A percentile compares a stretch with the other conserved stretches of the same genome.
These are phyloP conservation scores for Leptopilina clavipes DNA, from an alignment of 1,140 invertebrate species.

Conservation along the genomic window DNA sequence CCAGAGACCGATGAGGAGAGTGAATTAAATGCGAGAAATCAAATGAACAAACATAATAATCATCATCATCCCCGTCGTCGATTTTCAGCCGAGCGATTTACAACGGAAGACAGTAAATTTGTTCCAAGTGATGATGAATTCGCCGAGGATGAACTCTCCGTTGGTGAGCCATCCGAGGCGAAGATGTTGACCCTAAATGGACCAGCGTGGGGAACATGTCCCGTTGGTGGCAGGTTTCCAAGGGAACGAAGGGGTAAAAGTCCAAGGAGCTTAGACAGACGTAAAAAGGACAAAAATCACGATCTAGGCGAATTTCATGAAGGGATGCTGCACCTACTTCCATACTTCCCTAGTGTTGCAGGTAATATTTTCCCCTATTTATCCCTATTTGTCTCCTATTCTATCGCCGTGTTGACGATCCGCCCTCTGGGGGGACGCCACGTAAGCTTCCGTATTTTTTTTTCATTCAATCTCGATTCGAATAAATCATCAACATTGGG, in stretches of 20 bases:
- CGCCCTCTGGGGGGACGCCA: too few relatives aligned
- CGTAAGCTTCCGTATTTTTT: too few relatives aligned
- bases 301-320: constrained; percentile 78
- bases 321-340: constrained; percentile 78
- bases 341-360: constrained; percentile 74
- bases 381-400: too few relatives aligned
- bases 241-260: constrained; percentile 74
- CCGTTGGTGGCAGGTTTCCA: constrained; percentile 68
- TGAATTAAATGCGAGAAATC: constrained; percentile 71
- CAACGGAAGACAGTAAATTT: not conserved
- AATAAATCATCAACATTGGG: too few relatives aligned
- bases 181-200: constrained; percentile 71
- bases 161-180: constrained; percentile 76
- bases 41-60: constrained; percentile 60
- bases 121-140: constrained; percentile 80
- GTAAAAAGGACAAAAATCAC: constrained; percentile 70
- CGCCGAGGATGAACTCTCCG: constrained; percentile 80
- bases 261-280: constrained; percentile 77
- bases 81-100: constrained; percentile 65
- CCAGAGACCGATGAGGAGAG: constrained; percentile 77
- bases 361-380: constrained; percentile 56
- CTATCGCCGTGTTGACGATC: too few relatives aligned
- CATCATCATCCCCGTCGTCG: constrained; percentile 67
- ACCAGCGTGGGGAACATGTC: constrained; percentile 70
- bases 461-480: too few relatives aligned